Evolutionary conservation across 2,113 vertebrate genomes (phyloP).

Genomic region (Centropus unirufus): DNA sequence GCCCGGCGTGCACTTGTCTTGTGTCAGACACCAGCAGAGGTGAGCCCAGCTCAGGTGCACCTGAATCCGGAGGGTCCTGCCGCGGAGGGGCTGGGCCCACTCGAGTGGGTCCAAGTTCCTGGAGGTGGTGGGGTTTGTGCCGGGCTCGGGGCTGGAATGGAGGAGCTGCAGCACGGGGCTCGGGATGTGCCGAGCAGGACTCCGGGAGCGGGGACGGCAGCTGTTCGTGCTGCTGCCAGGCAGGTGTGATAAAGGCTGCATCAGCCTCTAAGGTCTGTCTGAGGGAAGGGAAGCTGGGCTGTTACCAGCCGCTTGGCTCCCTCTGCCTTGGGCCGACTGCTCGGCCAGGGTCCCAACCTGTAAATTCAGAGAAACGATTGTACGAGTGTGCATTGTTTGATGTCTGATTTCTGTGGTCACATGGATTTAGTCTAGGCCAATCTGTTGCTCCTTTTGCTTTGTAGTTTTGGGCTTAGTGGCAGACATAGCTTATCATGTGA

Average conservation of each 20-base stretch:
- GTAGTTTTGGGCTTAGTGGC: background rate
- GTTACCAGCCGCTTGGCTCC: background rate
- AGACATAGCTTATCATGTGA: background rate
- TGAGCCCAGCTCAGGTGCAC: background rate
- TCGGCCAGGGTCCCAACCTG: background rate
- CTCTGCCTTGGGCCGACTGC: background rate
- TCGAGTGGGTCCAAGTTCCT: background rate
- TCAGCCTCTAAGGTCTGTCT: background rate
- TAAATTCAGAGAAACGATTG: background rate
- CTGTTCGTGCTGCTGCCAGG: no score
- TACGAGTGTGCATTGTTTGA: background rate
- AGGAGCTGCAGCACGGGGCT: background rate
- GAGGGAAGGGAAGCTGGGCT: background rate
- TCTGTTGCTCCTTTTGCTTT: background rate
- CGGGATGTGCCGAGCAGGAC: rapidly evolving
- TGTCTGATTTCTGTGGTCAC: background rate
- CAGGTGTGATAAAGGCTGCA: no score
- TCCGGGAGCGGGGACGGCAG: no score
- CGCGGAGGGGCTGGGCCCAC: background rate
- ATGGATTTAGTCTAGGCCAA: background rate
- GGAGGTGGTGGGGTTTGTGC: background rate
- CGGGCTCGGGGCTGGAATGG: background rate
- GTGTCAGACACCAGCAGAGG: background rate
- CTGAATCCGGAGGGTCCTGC: background rate
- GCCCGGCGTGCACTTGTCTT: background rate